Conservation (phyloP, 2,113 vertebrate genomes). For the Apteryx owenii region DNA sequence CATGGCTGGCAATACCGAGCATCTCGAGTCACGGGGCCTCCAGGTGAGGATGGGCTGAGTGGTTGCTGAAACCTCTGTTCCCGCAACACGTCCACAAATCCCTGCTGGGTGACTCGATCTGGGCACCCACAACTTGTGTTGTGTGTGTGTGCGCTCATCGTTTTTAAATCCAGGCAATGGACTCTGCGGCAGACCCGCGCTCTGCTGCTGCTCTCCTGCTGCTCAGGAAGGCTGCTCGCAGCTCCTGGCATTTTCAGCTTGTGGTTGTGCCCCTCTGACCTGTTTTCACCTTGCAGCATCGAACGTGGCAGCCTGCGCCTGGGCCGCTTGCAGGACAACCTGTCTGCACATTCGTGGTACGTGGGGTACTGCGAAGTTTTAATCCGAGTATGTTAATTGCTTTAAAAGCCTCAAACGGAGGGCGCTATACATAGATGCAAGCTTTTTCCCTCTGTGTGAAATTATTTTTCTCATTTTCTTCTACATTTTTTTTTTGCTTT, state of each 20-base stretch:
- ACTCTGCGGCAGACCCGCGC: no score
- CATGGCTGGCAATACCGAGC: background rate
- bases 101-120: background rate
- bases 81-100: background rate
- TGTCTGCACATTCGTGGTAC: fast-evolving
- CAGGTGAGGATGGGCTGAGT: background rate
- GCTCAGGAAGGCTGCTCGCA: background rate
- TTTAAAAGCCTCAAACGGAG: background rate
- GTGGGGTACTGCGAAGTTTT: fast-evolving
- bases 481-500: background rate
- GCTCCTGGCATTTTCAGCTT: no score
- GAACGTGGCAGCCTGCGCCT: no score
- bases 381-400: fast-evolving
- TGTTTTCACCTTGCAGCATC: no score
- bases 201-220: no score
- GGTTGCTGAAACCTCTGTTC: background rate
- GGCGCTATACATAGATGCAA: no score
- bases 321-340: fast-evolving
- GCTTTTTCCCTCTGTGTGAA: background rate
- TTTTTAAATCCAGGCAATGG: no score
- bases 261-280: no score
- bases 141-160: fast-evolving
- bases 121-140: background rate
- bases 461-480: background rate
- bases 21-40: background rate